A percentile compares a stretch with the other conserved stretches of the same genome.
Conservation (phyloP, 2,888 invertebrate genomes). For the Andrena minutula region DNA sequence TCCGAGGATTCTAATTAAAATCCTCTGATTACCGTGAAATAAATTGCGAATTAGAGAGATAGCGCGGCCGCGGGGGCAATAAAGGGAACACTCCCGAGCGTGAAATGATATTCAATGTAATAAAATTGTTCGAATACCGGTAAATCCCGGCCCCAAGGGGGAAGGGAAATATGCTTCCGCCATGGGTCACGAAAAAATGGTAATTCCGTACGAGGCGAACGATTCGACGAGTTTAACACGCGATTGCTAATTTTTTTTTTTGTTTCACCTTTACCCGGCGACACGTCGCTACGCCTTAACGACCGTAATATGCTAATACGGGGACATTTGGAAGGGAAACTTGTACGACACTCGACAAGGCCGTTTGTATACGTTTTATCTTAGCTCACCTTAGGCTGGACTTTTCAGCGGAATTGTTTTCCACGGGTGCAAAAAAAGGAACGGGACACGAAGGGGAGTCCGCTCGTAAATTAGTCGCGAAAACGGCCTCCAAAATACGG, state of each 20-base stretch:
- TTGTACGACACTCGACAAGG: conserved; percentile 38
- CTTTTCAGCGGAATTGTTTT: conserved; percentile 32
- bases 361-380: conserved; percentile 44
- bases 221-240: conserved; percentile 65
- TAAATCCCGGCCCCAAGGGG: background rate
- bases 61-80: background rate
- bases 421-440: background rate
- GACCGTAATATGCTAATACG: conserved; percentile 66
- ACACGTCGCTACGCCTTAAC: conserved; percentile 62
- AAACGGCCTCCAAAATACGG: background rate
- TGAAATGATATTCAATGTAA: conserved; percentile 50
- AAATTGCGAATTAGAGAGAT: conserved; percentile 17
- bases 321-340: conserved; percentile 52
- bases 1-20: background rate
- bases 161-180: conserved; percentile 27
- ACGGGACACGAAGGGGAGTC: background rate
- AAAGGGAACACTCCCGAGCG: conserved; percentile 6
- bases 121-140: conserved; percentile 40
- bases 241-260: conserved; percentile 59
- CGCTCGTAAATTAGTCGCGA: conserved; percentile 17
- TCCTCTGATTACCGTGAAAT: conserved; percentile 29
- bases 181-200: conserved; percentile 59
- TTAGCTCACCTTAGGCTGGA: conserved; percentile 10
- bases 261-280: conserved; percentile 7
- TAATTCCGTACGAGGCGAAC: conserved; percentile 55